Base-by-base conservation (phyloP, 2,797 vertebrate species). In the Spheniscus humboldti region DNA sequence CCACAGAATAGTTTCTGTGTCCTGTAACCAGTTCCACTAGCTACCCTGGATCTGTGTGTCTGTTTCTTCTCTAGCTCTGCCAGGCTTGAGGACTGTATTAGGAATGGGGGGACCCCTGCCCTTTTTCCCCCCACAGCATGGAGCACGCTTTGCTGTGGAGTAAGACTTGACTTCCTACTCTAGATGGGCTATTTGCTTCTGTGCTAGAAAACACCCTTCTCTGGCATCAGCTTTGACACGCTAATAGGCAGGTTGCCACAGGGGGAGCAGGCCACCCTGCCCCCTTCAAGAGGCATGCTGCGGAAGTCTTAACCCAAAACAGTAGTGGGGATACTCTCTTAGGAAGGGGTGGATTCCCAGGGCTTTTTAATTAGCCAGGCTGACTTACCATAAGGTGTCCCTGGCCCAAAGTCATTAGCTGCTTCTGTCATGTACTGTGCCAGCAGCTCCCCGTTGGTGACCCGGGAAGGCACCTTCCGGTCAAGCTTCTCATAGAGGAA, bases 401-500 rank as follows among this genome's bases (percentile, higher is more conserved):
- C 98, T 16, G 98, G 95, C 18, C 99, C 99, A 95, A 99, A 99
- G 77, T 99, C 99, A 8, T 98, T 98, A 57, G 99, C 99, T 11
- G 99, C 99, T 48, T 99, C 99, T 17, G 98, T 96, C 99, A 99
- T 99, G 88, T 99, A 99, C 94, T 99, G 99, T 13, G 99, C 99
- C 97, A 99, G 96, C 90, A 99, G 98, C 95, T 99, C 99, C 63
- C 97, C 98, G 0, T 99, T 99, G 88, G 99, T 99, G 86, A 98
- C 98, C 60, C 99, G 98, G 8, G 98, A 99, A 3, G 99, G 99
- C 13, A 98, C 98, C 98, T 99, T 99, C 93, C 99, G 97, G 96
- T 99, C 99, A 25, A 99, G 98, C 97, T 99, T 99, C 94, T 99
- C 99, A 15, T 99, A 99, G 35, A 99, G 98, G 97, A 99, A 99